Evolutionary conservation across 64 coral and sea anemone genomes (phyloP).

Genomic region (Orbicella faveolata): DNA sequence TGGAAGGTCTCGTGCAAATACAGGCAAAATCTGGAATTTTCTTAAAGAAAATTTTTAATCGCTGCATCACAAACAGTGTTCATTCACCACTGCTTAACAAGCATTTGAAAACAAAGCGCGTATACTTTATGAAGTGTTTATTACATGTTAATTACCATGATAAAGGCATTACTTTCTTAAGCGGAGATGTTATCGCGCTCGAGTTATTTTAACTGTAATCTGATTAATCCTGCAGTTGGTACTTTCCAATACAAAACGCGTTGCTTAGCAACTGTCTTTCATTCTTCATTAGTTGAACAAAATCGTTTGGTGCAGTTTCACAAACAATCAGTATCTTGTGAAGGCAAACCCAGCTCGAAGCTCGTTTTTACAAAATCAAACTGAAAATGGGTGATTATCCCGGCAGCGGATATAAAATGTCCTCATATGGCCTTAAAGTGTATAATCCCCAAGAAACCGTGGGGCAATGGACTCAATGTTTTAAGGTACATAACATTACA

Average conservation of each 20-base stretch:
- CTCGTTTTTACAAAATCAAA: not conserved
- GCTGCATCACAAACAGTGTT: not conserved
- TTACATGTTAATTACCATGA: conserved; percentile 33
- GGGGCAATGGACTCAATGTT: conserved; percentile 67
- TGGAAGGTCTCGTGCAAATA: too few species aligned
- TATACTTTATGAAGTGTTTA: not conserved
- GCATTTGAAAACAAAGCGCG: not conserved
- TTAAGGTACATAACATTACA: conserved; percentile 61
- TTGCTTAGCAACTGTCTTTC: conserved; percentile 12
- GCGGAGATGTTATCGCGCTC: not conserved
- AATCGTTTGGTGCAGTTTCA: not conserved
- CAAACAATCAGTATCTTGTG: not conserved
- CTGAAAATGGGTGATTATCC: conserved; percentile 75
- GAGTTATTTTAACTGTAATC: not conserved
- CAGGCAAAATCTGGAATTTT: not conserved
- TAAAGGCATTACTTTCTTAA: too few species aligned
- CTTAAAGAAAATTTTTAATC: not conserved
- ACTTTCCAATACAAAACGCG: conserved; percentile 11
- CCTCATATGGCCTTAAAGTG: conserved; percentile 68
- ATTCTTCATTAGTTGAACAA: conserved; percentile 7
- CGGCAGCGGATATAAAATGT: conserved; percentile 75
- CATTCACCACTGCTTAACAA: not conserved
- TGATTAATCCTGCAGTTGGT: conserved; percentile 8
- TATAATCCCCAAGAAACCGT: conserved; percentile 80
- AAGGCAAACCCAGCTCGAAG: not conserved